Base-by-base conservation (phyloP, 2,888 invertebrate species). In the Lepidochrysops patricia region DNA sequence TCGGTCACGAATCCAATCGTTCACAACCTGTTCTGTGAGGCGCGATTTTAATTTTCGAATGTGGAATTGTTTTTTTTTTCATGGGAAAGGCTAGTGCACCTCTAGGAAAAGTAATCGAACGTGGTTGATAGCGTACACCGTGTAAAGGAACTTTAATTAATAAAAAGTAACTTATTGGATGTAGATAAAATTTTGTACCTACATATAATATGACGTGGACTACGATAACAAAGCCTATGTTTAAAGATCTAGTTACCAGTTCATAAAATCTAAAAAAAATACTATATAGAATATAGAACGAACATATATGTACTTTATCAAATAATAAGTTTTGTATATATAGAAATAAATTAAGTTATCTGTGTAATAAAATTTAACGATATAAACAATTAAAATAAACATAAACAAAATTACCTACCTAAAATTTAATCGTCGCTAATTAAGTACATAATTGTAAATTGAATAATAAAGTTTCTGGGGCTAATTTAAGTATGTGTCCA, bases 1-100 rank as follows among this genome's bases (percentile, higher is more conserved):
- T 85, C 79, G 64, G 78, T 71, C 72, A 72, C 79, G 73, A 74
- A 78, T 77, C 77, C 75, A 74, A 76, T 72, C 67, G 67, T 62
- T 63, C 64, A 61, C 67, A 52, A 58, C 58, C 58, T 58, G 58
- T 58, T 58, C 58, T 34, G 58, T 52, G 52, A 25, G 26, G 58
- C 57, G 57, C 58, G 34, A 58, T 52, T 29, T 52, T 52, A 27
- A 52, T 13, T 13, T 52, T 54, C 27, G 27, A 27, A 52, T 32
- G 29, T 54, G 54, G 54, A 32, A 54, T 54, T 29, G 19, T 54
- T 54, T 54, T 43, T 43, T 43, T 43, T 43, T 43, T 43, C 43
- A 43, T 43, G 19, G 43, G 43, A 43, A 43, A 43, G 19, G 19
- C 34, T 34, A 34, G 9, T 43, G 43, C 43, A 23, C n/a, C n/a